Evolutionary conservation across 1,140 invertebrate genomes (phyloP).

Genomic region (Plodia interpunctella): DNA sequence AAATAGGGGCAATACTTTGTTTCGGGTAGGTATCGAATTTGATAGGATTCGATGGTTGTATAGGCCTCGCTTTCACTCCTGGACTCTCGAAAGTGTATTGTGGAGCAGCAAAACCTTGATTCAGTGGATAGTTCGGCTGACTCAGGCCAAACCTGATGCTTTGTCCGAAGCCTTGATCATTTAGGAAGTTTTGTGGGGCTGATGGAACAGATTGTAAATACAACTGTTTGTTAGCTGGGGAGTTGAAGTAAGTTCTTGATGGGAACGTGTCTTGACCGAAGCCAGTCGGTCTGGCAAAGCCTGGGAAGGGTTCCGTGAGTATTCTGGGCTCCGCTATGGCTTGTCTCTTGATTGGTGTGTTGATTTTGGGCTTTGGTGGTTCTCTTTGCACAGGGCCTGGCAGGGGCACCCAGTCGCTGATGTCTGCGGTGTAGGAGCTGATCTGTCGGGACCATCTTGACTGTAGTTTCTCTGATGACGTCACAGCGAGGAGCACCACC

Average conservation of each 20-base stretch:
- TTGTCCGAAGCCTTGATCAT: constrained; percentile 63
- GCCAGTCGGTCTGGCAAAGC: constrained; percentile 53
- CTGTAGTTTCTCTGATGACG: constrained; percentile 69
- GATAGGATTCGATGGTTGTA: constrained; percentile 33
- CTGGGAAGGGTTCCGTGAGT: constrained; percentile 72
- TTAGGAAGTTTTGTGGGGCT: constrained; percentile 59
- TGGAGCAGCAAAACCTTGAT: constrained; percentile 59
- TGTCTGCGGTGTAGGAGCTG: constrained; percentile 64
- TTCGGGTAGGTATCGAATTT: constrained; percentile 47
- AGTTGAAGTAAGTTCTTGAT: constrained; percentile 45
- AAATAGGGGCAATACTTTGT: constrained; percentile 29
- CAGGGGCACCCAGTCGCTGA: constrained; percentile 67
- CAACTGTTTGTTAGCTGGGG: constrained; percentile 55
- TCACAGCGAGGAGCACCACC: constrained; percentile 66
- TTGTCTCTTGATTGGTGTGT: constrained; percentile 50
- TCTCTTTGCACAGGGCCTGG: constrained; percentile 44
- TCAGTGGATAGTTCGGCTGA: constrained; percentile 58
- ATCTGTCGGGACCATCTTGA: constrained; percentile 75
- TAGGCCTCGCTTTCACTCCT: constrained; percentile 36
- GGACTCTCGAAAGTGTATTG: constrained; percentile 50
- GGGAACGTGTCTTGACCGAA: constrained; percentile 60
- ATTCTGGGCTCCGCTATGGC: constrained; percentile 72
- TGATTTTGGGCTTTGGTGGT: constrained; percentile 23
- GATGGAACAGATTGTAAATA: constrained; percentile 65
- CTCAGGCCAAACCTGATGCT: constrained; percentile 54